These are phyloP conservation scores for Junonia oenone DNA, from an alignment of 2,888 invertebrate genomes.

Conservation along the genomic window DNA sequence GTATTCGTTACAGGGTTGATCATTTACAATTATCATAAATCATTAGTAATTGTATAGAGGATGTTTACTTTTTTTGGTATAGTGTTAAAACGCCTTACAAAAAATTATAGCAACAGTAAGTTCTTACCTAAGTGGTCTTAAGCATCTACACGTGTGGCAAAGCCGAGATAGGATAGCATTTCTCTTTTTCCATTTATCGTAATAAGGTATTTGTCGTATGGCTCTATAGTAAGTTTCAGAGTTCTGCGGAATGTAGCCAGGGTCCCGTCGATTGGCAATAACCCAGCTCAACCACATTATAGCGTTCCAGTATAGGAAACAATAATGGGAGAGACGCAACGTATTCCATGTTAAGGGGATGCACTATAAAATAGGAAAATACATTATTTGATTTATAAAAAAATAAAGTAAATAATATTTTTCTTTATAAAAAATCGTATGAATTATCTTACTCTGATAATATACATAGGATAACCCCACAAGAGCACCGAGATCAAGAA, in stretches of 20 bases:
- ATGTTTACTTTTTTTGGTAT: no score
- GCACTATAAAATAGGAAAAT: constrained; percentile 74
- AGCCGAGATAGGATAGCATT: constrained; percentile 88
- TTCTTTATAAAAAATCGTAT: background rate
- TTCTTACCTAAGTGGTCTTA: constrained; percentile 85
- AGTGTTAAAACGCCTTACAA: background rate
- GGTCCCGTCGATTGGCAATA: constrained; percentile 92
- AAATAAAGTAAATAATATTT: no score
- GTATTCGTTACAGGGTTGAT: no score
- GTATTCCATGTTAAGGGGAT: constrained; percentile 95
- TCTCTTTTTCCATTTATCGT: constrained; percentile 94
- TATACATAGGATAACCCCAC: constrained; percentile 97
- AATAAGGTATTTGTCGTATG: constrained; percentile 94
- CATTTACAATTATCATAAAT: no score
- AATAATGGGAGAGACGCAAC: constrained; percentile 90
- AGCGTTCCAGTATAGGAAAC: constrained; percentile 93
- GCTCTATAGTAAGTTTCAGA: constrained; percentile 94
- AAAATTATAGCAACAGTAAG: constrained; percentile 7
- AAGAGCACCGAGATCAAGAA: constrained; percentile 91
- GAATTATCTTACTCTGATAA: constrained; percentile 82
- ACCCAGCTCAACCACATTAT: constrained; percentile 97
- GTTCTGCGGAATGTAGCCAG: constrained; percentile 93
- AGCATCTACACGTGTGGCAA: constrained; percentile 94
- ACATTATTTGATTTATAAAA: background rate
- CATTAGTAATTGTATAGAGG: no score